Conservation (phyloP, 2,888 invertebrate genomes). For the Rhagonycha fulva region DNA sequence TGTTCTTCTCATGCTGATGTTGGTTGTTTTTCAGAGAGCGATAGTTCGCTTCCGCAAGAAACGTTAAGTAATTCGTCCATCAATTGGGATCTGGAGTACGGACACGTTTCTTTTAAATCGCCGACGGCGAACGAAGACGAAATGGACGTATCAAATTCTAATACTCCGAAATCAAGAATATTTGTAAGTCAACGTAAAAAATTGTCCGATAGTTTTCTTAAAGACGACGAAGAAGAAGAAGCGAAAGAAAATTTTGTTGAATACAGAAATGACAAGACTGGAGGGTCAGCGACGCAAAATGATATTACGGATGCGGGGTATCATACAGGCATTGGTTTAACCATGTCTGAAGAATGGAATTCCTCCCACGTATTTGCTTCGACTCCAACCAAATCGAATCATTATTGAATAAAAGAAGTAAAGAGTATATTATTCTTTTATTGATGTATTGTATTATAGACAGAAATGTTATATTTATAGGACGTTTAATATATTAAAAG, state of each 20-base stretch:
- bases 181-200: conserved; percentile 52
- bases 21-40: conserved; percentile 16
- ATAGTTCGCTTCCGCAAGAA: conserved; percentile 29
- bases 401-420: background rate
- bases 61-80: conserved; percentile 41
- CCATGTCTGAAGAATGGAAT: conserved; percentile 38
- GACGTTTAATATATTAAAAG: background rate
- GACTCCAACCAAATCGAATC: conserved; percentile 46
- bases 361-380: conserved; percentile 46
- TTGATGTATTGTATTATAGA: background rate
- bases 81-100: conserved; percentile 54
- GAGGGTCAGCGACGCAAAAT: conserved; percentile 6
- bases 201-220: conserved; percentile 51
- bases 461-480: background rate
- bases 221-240: conserved; percentile 38
- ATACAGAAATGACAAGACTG: background rate
- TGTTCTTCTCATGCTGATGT: background rate
- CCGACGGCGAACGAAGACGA: conserved; percentile 35
- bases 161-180: conserved; percentile 50
- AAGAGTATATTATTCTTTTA: background rate
- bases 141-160: conserved; percentile 49
- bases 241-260: conserved; percentile 33
- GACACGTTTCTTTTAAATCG: conserved; percentile 44
- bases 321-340: conserved; percentile 41
- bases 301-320: conserved; percentile 48